Evolutionary conservation across 1,140 invertebrate genomes (phyloP), one percentile per base, ranked within the genome.

Genomic region (Heliconius himera): DNA sequence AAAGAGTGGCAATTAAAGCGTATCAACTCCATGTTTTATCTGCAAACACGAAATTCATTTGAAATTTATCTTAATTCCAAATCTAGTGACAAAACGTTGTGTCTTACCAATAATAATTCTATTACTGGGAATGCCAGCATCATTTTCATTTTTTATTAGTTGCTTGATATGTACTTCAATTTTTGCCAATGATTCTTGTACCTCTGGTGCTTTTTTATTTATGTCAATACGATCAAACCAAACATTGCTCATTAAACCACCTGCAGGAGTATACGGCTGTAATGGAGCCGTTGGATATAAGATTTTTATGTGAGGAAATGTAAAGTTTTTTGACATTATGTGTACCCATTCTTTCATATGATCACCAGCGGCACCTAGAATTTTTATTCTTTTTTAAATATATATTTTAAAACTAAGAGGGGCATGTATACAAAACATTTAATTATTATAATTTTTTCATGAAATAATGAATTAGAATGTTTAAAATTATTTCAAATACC

Each of bases 221-320:
- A 97, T 95, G 33, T 94, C 93, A 49, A 91, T 85, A 29, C 97
- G 94, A 87, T 97, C 96, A 90, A 97, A 97, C 97, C 97, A 97
- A 0, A 97, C 96, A 92, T 96, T 96, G 74, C 94, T 96, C 89
- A 96, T 95, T 86, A 95, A 87, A 26, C 96, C 96, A 79, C 95
- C 93, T 16, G 95, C 84, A 33, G 96, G 95, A 26, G 96, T 96
- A 80, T 97, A 97, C 3, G 96, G 95, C 83, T 96, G 95, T 29
- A 95, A 81, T 2, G 97, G 97, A 16, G 97, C 97, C 33, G 96
- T 96, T 11, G 97, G 97, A 89, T 96, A 97, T 54, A 97, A 82
- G 51, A 97, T 92, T 90, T 96, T 97, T 70, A 97, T 95, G 83
- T 97, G 96, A 4, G 96, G 95, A 90, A 97, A 97, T 29, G 92